Base-by-base conservation (phyloP, 2,797 vertebrate genomes). In the Amniataba percoides region DNA sequence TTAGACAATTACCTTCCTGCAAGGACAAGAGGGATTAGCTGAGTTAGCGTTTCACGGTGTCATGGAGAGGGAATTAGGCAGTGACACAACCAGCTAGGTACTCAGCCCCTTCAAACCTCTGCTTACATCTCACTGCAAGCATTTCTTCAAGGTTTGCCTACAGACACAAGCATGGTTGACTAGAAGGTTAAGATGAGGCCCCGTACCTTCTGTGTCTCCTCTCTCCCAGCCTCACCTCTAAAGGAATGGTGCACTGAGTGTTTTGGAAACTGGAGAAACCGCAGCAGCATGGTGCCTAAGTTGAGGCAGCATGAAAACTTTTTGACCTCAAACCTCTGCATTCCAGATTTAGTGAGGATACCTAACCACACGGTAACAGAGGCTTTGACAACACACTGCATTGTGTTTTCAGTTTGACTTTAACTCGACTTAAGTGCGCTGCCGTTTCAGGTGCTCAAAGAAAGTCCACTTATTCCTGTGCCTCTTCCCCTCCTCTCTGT, bases 201-300 rank as follows among this genome's bases (percentile, higher is more conserved):
- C 57, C 51, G 59, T 70, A 71, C 80, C 77, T 77, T 81, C 74
- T 45, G 23, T 70, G 46, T 64, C 52, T 71, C 53, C 76, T 83
- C 51, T 59, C 40, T 64, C 45, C 59, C 70, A 70, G 74, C 65
- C 73, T 78, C 75, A 77, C 85, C 86, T 81, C 77, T 67, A 13
- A 72, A 68, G 73, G 72, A 84, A 87, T 78, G 71, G 78, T 71
- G 82, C 51, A 53, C 66, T 31, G 76, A 67, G 70, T 93, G 88
- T 90, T 93, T 91, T 91, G 87, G 88, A 91, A 91, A 89, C 69
- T 83, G 60, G 72, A 87, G 92, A 60, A 71, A 89, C 65, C 39
- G 23, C 78, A 87, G 72, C 87, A 91, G 91, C 87, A 83, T 88
- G 90, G 83, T 88, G 89, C 84, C 86, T 62, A 79, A 84, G 67